Evolutionary conservation across 2,113 vertebrate species (phyloP).

Genomic region (Galbula dea): DNA sequence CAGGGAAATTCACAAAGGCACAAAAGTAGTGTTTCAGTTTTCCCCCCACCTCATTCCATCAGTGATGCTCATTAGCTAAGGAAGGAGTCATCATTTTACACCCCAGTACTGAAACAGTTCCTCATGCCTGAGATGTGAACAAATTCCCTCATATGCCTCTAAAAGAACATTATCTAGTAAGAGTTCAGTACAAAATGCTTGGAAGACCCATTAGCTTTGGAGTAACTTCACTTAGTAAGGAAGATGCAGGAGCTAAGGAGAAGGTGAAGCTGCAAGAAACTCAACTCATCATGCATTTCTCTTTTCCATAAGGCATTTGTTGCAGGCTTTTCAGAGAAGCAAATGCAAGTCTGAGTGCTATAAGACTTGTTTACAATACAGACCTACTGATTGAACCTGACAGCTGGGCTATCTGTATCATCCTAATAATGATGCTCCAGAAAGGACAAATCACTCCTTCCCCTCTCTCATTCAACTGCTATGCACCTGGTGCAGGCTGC

Average conservation of each 20-base stretch:
- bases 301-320: neutral
- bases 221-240: neutral
- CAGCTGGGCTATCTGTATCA: neutral
- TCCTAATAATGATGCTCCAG: neutral
- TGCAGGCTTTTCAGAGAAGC: neutral
- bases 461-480: neutral
- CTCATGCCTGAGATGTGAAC: neutral
- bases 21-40: neutral
- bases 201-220: neutral
- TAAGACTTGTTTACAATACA: neutral
- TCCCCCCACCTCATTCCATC: constrained; percentile 30
- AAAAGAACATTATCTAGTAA: neutral
- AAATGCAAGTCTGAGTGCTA: neutral
- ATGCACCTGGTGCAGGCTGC: neutral
- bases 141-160: neutral
- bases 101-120: constrained; percentile 34
- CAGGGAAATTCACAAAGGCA: neutral
- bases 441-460: neutral
- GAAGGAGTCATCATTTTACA: constrained; percentile 22
- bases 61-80: neutral
- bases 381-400: neutral
- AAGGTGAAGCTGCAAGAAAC: neutral
- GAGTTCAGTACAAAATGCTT: neutral
- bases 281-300: neutral
- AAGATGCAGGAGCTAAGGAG: neutral